Base-by-base conservation (phyloP, 2,113 vertebrate genomes). In the Trochalopteron elliotii region DNA sequence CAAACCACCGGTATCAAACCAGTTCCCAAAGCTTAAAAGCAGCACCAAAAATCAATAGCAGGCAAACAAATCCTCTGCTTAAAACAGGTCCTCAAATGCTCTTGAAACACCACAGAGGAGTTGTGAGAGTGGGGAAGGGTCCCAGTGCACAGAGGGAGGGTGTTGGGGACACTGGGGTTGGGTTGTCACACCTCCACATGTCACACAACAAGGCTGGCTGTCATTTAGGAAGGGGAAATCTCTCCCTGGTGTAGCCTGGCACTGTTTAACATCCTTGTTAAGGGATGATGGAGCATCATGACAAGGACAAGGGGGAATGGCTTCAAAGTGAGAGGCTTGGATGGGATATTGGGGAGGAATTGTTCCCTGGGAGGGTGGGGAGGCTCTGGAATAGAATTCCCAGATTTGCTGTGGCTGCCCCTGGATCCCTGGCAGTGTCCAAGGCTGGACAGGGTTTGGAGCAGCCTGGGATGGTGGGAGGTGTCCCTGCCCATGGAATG, bases 51-150 rank as follows among this genome's bases (percentile, higher is more conserved):
- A 85, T 57, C 82, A 70, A 68, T 7, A 52, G 33, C 23, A 44
- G 22, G 47, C 15, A 76, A 94, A 69, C 4, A 88, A 83, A 52
- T 25, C 17, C 78, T 79, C 27, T 30, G n/a, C 35, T 47, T 33
- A 39, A 15, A 78, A 10, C 21, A 79, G 49, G 50, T 56, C 65
- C 28, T 20, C 20, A 42, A 5, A 5, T 0, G 15, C 35, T 84
- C 57, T 2, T 40, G 30, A 16, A 47, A 15, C 19, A 31, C 3
- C 39, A 7, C 21, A 30, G 24, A 35, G 9, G 13, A 11, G 39
- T 3, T n/a, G 5, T 17, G 5, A 4, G 5, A 25, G 31, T 3
- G 1, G 1, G 35, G 40, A 33, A 14, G 11, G 47, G 45, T 7
- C 37, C 28, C 42, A 12, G 25, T 4, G 69, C 53, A 30, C 19